Conservation (phyloP, 2,113 vertebrate species). For the Egretta garzetta region DNA sequence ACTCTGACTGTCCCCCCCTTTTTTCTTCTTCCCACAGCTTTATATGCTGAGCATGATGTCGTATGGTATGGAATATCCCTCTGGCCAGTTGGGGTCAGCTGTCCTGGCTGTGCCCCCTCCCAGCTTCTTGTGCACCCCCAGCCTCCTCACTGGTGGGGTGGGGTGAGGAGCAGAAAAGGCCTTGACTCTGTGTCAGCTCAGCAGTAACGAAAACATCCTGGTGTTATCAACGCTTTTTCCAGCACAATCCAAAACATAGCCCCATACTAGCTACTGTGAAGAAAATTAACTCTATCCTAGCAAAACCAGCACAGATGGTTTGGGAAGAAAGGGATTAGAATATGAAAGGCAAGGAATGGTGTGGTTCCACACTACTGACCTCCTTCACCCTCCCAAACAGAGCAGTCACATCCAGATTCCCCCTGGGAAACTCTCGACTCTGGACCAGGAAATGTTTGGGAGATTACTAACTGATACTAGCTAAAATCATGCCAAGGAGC, state of each 20-base stretch:
- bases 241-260: neutral
- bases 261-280: neutral
- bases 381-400: neutral
- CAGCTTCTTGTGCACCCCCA: neutral
- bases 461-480: neutral
- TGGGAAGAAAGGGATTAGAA: neutral
- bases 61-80: neutral
- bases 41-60: neutral
- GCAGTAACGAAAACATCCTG: neutral
- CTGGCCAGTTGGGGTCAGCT: neutral
- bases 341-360: neutral
- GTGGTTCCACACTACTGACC: neutral
- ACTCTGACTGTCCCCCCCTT: fast-evolving
- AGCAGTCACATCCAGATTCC: neutral
- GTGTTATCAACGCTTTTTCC: neutral
- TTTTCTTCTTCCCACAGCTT: neutral
- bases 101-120: neutral
- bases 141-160: neutral
- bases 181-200: neutral
- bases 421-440: neutral
- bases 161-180: neutral
- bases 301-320: neutral
- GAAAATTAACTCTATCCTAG: neutral
- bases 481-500: neutral
- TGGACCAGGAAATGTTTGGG: neutral